phyloP scores from a whole-genome alignment of 2,888 invertebrate genomes.

The Poecilobothrus nobilitatus region DNA sequence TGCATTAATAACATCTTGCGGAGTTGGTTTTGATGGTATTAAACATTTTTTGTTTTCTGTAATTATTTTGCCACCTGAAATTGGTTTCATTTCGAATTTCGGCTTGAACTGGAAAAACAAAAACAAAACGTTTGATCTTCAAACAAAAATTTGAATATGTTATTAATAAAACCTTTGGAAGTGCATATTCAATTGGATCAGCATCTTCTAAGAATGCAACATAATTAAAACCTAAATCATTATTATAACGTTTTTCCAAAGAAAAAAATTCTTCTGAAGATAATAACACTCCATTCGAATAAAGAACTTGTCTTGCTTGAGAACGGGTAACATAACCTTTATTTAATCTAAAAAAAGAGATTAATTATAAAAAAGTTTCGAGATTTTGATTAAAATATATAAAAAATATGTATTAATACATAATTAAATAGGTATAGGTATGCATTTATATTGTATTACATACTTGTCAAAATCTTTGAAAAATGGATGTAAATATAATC shows the following conservation, averaged over 20 bases:
- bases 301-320: constrained; percentile 62
- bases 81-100: background rate
- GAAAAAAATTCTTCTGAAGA: constrained; percentile 58
- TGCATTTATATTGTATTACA: no score
- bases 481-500: constrained; percentile 57
- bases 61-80: no score
- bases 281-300: constrained; percentile 57
- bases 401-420: no score
- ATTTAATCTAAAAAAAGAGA: constrained; percentile 48
- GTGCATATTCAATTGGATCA: constrained; percentile 39
- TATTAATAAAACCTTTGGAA: constrained; percentile 29
- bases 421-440: no score
- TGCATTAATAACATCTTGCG: constrained; percentile 60
- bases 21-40: constrained; percentile 29
- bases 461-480: constrained; percentile 66
- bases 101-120: background rate
- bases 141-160: constrained; percentile 20
- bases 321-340: constrained; percentile 63
- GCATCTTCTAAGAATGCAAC: constrained; percentile 58
- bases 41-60: background rate
- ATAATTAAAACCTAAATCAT: constrained; percentile 70
- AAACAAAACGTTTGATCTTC: constrained; percentile 1
- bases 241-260: constrained; percentile 60
- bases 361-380: background rate
- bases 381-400: no score